Evolutionary conservation across 1,140 invertebrate genomes (phyloP).

Genomic region (Leptopilina boulardi): DNA sequence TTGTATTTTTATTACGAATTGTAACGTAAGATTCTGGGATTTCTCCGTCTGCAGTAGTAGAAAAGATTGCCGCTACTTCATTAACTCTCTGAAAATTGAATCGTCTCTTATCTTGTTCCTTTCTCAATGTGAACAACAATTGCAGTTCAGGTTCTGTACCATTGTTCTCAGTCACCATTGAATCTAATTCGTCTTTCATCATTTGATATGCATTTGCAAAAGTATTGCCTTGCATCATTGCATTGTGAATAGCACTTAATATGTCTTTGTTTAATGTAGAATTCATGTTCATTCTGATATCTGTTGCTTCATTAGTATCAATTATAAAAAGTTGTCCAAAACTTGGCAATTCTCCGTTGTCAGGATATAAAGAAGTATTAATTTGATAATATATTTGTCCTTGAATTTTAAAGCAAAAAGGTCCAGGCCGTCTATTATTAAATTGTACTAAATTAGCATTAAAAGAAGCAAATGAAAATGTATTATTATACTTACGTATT

Average conservation of each 20-base stretch:
- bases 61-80: conserved; percentile 49
- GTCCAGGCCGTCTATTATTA: too few species aligned
- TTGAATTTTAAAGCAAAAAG: too few species aligned
- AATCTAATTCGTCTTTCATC: conserved; percentile 46
- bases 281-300: conserved; percentile 33
- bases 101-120: too few species aligned
- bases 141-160: conserved; percentile 40
- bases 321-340: conserved; percentile 50
- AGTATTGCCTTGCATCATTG: conserved; percentile 39
- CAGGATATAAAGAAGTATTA: too few species aligned
- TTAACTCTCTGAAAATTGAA: too few species aligned
- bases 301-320: conserved; percentile 41
- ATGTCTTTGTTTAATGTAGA: conserved; percentile 36
- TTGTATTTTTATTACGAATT: conserved; percentile 39
- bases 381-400: too few species aligned
- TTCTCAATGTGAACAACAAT: too few species aligned
- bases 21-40: conserved; percentile 48
- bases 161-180: conserved; percentile 12
- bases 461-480: conserved; percentile 34
- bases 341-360: too few species aligned
- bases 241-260: conserved; percentile 31
- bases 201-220: conserved; percentile 45
- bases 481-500: conserved; percentile 32
- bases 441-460: conserved; percentile 34
- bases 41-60: conserved; percentile 47